These are phyloP conservation scores for Metallyticus violacea DNA, from an alignment of 2,888 invertebrate genomes.

Conservation along the genomic window DNA sequence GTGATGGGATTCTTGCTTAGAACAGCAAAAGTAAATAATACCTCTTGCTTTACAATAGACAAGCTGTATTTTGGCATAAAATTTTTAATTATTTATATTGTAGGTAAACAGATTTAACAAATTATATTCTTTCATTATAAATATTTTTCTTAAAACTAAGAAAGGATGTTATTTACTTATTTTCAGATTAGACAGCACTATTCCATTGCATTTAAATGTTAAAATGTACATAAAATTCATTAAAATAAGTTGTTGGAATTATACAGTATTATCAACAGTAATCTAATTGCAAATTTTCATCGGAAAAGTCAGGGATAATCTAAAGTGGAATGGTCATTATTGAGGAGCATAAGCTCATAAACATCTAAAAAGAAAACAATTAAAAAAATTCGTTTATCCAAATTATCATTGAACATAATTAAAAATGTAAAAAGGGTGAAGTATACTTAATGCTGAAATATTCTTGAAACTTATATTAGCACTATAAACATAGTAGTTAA, in stretches of 20 bases:
- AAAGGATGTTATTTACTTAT: too few relatives aligned
- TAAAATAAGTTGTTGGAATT: background rate
- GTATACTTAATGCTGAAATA: background rate
- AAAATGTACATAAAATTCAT: background rate
- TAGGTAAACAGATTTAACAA: background rate
- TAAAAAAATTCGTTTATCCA: too few relatives aligned
- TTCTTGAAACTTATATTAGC: background rate
- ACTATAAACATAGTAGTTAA: background rate
- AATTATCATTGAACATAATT: too few relatives aligned
- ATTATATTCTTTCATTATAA: too few relatives aligned
- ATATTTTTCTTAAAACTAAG: too few relatives aligned
- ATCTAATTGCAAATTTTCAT: background rate
- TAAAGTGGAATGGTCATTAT: background rate
- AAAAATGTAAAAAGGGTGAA: background rate
- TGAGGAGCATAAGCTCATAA: background rate
- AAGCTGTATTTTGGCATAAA: background rate
- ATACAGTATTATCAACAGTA: background rate
- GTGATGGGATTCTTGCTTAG: background rate
- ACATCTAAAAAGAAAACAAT: background rate
- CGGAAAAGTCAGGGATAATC: background rate
- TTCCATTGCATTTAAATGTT: background rate
- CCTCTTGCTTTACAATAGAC: background rate
- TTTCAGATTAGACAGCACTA: too few relatives aligned
- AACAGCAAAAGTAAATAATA: background rate
- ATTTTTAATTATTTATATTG: background rate